Conservation (phyloP, 2,888 invertebrate species). For the Aleiodes alternator region DNA sequence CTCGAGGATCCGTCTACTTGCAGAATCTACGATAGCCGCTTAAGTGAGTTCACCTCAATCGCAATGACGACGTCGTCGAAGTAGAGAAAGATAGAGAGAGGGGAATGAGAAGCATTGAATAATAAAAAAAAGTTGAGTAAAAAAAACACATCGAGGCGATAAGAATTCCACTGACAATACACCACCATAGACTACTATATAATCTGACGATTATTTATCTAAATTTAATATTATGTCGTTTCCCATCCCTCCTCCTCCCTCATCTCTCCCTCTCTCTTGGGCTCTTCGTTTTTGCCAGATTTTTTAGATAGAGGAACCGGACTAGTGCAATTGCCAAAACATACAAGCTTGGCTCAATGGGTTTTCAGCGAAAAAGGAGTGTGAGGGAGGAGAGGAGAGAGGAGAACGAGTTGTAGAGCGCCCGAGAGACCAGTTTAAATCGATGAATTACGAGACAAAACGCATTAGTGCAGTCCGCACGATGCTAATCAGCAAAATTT, state of each 20-base stretch:
- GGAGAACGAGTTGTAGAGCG: constrained; percentile 5
- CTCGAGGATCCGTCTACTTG: constrained; percentile 59
- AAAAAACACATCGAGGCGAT: constrained; percentile 13
- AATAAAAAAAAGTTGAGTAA: constrained; percentile 22
- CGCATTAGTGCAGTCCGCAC: constrained; percentile 74
- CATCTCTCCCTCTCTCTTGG: no score
- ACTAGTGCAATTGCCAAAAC: constrained; percentile 19
- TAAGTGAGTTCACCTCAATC: constrained; percentile 56
- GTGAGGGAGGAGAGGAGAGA: no score
- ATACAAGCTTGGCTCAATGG: constrained; percentile 33
- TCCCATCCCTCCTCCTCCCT: no score
- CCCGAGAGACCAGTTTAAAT: constrained; percentile 68
- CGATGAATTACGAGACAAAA: constrained; percentile 75
- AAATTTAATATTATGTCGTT: no score
- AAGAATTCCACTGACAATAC: constrained; percentile 4
- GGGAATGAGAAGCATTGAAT: constrained; percentile 27
- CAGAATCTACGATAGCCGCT: constrained; percentile 53
- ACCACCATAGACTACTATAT: no score
- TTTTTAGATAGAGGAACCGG: background rate
- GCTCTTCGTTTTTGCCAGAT: no score
- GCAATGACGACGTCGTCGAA: constrained; percentile 53
- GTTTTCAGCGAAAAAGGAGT: constrained; percentile 1
- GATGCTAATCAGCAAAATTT: constrained; percentile 76
- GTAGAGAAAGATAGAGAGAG: constrained; percentile 2
- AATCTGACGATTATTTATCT: no score